Evolutionary conservation across 2,113 vertebrate species (phyloP).

Genomic region (Choloepus hoffmanni): DNA sequence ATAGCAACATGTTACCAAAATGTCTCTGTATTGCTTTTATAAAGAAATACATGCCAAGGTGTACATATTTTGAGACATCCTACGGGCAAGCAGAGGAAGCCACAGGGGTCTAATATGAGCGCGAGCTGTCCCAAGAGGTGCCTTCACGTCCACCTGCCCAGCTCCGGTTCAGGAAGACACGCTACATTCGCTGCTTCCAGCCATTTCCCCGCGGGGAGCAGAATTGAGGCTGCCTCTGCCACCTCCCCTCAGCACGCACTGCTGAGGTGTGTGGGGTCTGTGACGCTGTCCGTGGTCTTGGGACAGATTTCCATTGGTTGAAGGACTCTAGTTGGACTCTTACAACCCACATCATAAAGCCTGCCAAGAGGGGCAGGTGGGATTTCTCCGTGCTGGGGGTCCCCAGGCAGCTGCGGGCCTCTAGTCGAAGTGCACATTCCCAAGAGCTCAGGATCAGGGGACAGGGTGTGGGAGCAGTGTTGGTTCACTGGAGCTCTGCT

Average conservation of each 20-base stretch:
- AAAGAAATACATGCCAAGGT: not conserved
- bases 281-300: not conserved
- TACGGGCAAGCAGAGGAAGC: not conserved
- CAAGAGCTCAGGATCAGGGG: not conserved
- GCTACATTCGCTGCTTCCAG: not conserved
- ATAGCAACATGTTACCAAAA: not conserved
- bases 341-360: not conserved
- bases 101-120: not conserved
- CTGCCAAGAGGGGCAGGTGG: not conserved
- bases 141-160: not conserved
- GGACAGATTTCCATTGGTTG: not conserved
- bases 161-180: not conserved
- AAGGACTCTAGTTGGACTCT: not conserved
- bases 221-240: not conserved
- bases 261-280: not conserved
- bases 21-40: not conserved
- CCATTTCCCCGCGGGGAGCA: not conserved
- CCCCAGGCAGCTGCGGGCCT: not conserved
- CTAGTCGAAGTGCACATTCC: no score
- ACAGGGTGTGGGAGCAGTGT: not conserved
- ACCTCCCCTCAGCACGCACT: not conserved
- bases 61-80: not conserved
- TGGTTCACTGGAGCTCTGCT: not conserved
- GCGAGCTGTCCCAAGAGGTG: not conserved
- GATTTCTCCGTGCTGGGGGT: no score